A percentile compares a stretch with the other conserved stretches of the same genome.
These are phyloP conservation scores for Coptodon bakossiorum DNA, from an alignment of 2,113 vertebrate genomes.

Conservation along the genomic window DNA sequence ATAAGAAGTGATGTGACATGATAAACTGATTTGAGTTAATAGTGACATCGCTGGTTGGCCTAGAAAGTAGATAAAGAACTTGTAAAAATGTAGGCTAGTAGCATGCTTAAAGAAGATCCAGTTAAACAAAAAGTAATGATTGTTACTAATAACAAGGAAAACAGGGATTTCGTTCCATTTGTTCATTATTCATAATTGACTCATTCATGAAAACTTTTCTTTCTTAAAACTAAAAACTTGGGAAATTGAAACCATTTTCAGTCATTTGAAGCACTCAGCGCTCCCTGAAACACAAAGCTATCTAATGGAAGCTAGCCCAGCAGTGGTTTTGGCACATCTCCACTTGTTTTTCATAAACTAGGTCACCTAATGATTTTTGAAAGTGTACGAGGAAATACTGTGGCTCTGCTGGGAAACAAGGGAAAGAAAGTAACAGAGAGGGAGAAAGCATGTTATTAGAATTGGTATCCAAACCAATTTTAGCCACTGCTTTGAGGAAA, in stretches of 20 bases:
- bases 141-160: neutral
- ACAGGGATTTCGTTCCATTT: neutral
- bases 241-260: neutral
- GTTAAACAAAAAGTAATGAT: neutral
- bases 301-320: slow-evolving; percentile 2
- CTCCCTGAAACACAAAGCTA: neutral
- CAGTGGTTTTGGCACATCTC: neutral
- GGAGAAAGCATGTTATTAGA: neutral
- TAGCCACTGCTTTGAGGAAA: neutral
- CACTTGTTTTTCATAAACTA: slow-evolving; percentile 24
- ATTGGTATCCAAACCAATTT: neutral
- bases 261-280: neutral
- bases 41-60: neutral
- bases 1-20: neutral
- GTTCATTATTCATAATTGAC: neutral
- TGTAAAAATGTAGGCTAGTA: neutral
- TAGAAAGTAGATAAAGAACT: neutral
- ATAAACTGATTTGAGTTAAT: neutral
- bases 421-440: neutral
- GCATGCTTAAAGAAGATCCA: neutral
- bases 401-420: neutral
- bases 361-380: slow-evolving; percentile 32
- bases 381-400: neutral
- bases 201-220: neutral
- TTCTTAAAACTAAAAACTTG: neutral